phyloP scores from a whole-genome alignment of 35 echinoderm and acorn worm genomes.

The Eucidaris tribuloides region DNA sequence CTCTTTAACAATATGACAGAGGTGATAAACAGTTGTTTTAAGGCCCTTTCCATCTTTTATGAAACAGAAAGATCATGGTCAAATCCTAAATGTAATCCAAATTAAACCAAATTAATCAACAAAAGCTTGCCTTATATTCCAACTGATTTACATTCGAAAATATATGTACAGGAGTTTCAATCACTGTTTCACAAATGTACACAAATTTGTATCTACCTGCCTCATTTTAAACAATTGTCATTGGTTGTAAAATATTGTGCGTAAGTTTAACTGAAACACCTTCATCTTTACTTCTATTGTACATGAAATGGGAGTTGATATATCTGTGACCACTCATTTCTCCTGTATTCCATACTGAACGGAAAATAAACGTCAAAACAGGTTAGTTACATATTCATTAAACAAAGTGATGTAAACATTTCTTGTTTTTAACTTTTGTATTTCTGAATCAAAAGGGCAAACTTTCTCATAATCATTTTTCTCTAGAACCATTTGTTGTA shows the following conservation, averaged over 20 bases:
- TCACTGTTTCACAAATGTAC: neutral
- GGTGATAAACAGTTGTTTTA: no score
- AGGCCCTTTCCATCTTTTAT: neutral
- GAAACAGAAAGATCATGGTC: neutral
- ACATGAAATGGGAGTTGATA: neutral
- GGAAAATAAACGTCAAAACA: neutral
- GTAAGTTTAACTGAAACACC: neutral
- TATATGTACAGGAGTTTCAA: neutral
- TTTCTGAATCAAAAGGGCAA: neutral
- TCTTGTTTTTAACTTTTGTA: neutral
- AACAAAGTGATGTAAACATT: neutral
- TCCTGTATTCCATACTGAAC: neutral
- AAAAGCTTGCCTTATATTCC: neutral
- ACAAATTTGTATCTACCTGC: neutral
- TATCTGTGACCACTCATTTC: neutral
- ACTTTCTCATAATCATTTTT: neutral
- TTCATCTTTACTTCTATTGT: neutral
- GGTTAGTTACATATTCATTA: neutral
- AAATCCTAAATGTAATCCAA: neutral
- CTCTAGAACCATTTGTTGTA: neutral
- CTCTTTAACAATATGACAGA: no score
- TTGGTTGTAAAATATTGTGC: no score
- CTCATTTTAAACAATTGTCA: neutral
- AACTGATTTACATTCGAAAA: neutral
- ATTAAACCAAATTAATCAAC: neutral